Base-by-base conservation (phyloP, 2,888 invertebrate genomes). In the Diplazon laetatorius region DNA sequence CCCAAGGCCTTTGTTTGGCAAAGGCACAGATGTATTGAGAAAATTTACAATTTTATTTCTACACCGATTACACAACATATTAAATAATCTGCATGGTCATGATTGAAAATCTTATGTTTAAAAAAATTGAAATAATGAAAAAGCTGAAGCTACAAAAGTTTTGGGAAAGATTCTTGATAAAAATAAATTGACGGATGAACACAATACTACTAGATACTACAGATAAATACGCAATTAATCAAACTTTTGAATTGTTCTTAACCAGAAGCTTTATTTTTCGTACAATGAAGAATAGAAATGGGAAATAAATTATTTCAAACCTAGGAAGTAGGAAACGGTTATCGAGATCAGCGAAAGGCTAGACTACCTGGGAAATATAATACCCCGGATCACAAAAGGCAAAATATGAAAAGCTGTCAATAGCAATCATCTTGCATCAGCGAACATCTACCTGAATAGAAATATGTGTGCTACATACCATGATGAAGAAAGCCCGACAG, bases 351-450 rank as follows among this genome's bases (percentile, higher is more conserved):
- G 16, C 44, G 25, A 55, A 44, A 52, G 25, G 39, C 25, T 59
- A 57, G 50, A 63, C 46, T 66, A 78, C 69, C 73, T 73, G 69
- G 68, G 82, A 83, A 86, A 87, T 81, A 75, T 84, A 84, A 87
- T 85, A 85, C 83, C 52, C 60, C 63, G 69, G 50, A 81, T 60
- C 48, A 80, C 76, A 71, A 82, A 55, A 62, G 74, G 55, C 69
- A 84, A 86, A 88, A 85, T 85, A 89, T 88, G 89, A 90, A 87
- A 89, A 89, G 89, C 91, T 90, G 90, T 90, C 90, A 87, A 88
- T 88, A 87, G 82, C 86, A 87, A 90, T 90, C 85, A 89, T 86
- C 85, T 85, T 85, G 80, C 85, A 81, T 78, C 83, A 82, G 55
- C 71, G 89, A 87, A 86, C 76, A 55, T 65, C 42, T 74, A 66